Evolutionary conservation across 1,140 invertebrate genomes (phyloP), one percentile per base, ranked within the genome.

Genomic region (Ctenoplectra terminalis): DNA sequence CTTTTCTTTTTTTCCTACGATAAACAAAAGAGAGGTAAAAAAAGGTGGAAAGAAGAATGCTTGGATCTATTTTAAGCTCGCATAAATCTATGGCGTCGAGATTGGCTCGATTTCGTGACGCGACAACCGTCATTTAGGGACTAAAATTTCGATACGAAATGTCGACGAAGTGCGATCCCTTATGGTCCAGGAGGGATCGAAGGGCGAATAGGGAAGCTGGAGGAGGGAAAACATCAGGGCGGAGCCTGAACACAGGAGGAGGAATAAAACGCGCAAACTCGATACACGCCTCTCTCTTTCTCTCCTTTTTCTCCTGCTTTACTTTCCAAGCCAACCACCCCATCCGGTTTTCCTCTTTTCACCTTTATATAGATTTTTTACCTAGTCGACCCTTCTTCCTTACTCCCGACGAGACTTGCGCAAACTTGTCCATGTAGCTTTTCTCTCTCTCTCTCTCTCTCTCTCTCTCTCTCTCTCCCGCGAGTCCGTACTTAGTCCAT

Each of bases 301-400:
- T 63, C 46, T 74, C 70, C 15, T 48, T 69, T 40, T 60, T 66
- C 54, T 82, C 48, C 29, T 73, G 84, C 67, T 81, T 88, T 81
- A 78, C 83, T 58, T 73, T 52, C 67, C 70, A 58, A 46, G 75
- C 88, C 78, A 90, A 60, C 90, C 75, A 90, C 87, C 82, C 89
- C 89, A 88, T 91, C 91, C 90, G 88, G 90, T 90, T 90, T 90
- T 91, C 89, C 90, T 89, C 76, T 86, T 88, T 88, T 87, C 87
- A 84, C 84, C 84, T 90, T 92, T 86, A 90, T 91, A 91, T 92
- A 83, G 90, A 91, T 92, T 92, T 92, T 91, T 87, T 83, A 83
- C 76, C 88, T 75, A 84, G 83, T 74, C 74, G 77, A 60, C 81
- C 77, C 82, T 75, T 74, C 70, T 70, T 83, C 46, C 73, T 78